These are phyloP conservation scores for Camptogramma bilineatum DNA, from an alignment of 2,888 invertebrate species.

Conservation along the genomic window DNA sequence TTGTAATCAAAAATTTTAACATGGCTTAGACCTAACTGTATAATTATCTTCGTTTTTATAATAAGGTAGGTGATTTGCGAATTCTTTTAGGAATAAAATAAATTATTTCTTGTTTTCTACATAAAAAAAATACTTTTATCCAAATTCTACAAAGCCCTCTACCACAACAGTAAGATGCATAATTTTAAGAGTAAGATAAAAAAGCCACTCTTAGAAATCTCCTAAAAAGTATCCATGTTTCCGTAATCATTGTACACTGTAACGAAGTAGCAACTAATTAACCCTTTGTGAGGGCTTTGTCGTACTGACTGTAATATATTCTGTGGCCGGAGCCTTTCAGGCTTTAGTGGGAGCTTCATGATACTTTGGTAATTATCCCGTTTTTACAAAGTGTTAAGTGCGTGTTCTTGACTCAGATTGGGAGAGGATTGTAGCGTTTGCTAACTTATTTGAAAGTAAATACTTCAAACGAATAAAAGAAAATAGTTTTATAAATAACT, in stretches of 20 bases:
- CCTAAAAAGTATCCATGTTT: constrained; percentile 37
- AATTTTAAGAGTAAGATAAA: too few relatives aligned
- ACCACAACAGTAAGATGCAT: too few relatives aligned
- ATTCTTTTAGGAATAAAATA: too few relatives aligned
- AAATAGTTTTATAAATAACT: background rate
- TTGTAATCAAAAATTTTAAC: too few relatives aligned
- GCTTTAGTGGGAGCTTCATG: constrained; percentile 39
- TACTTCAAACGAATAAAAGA: background rate
- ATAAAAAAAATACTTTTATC: too few relatives aligned
- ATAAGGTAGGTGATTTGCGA: too few relatives aligned
- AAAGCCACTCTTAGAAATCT: constrained; percentile 28
- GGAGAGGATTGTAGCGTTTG: constrained; percentile 9
- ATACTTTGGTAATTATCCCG: constrained; percentile 42
- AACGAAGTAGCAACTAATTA: constrained; percentile 57
- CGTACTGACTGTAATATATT: constrained; percentile 20
- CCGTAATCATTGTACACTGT: constrained; percentile 50
- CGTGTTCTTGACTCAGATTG: constrained; percentile 21
- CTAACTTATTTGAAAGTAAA: background rate
- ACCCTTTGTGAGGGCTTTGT: constrained; percentile 46
- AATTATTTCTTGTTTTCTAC: too few relatives aligned
- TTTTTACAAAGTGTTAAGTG: constrained; percentile 40
- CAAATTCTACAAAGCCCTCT: background rate
- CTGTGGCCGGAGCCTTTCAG: constrained; percentile 35
- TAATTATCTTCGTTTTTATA: too few relatives aligned
- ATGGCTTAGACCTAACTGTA: too few relatives aligned